phyloP scores from a whole-genome alignment of 1,140 invertebrate genomes.

The Magallana ariakensis region DNA sequence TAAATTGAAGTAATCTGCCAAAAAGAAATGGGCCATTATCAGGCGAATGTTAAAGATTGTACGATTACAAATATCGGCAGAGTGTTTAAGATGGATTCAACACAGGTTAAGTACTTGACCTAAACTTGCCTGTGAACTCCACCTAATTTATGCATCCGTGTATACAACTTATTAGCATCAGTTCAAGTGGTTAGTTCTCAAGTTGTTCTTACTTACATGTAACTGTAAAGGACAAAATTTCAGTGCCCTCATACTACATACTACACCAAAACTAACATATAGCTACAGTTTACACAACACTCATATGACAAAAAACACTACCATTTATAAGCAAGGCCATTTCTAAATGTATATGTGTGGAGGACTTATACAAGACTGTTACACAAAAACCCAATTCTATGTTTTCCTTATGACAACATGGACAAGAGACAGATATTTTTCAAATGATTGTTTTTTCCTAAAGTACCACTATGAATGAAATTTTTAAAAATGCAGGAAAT shows the following conservation, averaged over 20 bases:
- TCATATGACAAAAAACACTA: too few relatives aligned
- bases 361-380: too few relatives aligned
- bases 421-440: too few relatives aligned
- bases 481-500: background rate
- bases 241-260: too few relatives aligned
- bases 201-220: background rate
- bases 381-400: too few relatives aligned
- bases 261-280: too few relatives aligned
- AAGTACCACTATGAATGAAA: background rate
- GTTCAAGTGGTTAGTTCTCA: background rate
- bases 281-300: too few relatives aligned
- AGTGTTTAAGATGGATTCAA: background rate
- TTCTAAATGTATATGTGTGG: too few relatives aligned
- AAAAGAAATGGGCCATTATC: background rate
- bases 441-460: too few relatives aligned
- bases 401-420: too few relatives aligned
- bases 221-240: too few relatives aligned
- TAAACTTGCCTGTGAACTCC: background rate
- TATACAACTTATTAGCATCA: background rate
- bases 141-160: conserved; percentile 2
- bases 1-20: background rate
- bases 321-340: too few relatives aligned
- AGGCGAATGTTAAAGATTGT: conserved; percentile 3
- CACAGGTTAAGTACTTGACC: conserved; percentile 10
- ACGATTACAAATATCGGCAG: background rate